Conservation (phyloP, 2,797 vertebrate genomes). For the Eulemur coronatus region DNA sequence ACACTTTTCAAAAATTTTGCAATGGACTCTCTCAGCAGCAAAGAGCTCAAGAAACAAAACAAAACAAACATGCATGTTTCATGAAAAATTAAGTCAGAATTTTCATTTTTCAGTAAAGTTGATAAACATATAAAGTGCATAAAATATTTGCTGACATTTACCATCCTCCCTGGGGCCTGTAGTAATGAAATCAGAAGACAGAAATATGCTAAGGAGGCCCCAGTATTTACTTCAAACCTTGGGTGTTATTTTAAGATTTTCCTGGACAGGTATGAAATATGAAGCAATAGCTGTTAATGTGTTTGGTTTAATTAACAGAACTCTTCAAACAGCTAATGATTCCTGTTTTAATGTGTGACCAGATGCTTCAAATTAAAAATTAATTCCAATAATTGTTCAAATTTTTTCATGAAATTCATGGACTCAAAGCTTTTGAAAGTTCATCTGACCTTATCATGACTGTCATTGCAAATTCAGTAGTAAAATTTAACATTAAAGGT, state of each 20-base stretch:
- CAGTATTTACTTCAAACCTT: background rate
- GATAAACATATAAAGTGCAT: background rate
- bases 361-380: slow-evolving; percentile 35
- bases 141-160: background rate
- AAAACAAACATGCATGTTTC: background rate
- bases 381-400: background rate
- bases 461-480: background rate
- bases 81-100: slow-evolving; percentile 1
- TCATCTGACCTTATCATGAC: background rate
- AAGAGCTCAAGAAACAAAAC: background rate
- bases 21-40: background rate
- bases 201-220: background rate
- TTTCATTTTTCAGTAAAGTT: background rate
- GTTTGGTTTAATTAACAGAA: slow-evolving; percentile 13
- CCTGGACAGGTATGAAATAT: background rate
- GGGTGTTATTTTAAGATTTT: background rate
- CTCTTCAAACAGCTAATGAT: background rate
- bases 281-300: background rate
- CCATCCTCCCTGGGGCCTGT: background rate
- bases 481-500: background rate
- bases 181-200: background rate
- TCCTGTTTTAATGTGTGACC: background rate
- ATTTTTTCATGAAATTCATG: background rate
- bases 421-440: background rate
- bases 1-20: background rate